Base-by-base conservation (phyloP, 2,797 vertebrate genomes). In the Jordanella pulchra region DNA sequence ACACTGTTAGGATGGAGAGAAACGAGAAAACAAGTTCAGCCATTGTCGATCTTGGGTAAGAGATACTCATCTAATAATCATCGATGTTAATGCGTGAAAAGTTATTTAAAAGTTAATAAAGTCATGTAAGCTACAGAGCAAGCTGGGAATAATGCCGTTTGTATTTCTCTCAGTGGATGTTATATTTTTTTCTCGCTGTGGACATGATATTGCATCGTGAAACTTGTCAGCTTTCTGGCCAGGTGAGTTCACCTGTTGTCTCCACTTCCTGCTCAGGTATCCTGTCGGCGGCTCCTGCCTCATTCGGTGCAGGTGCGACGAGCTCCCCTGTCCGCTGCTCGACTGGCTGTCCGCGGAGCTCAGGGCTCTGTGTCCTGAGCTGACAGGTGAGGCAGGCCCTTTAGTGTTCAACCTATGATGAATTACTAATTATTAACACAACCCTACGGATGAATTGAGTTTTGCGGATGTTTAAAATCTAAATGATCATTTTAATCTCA, bases 271-370 rank as follows among this genome's bases (percentile, higher is more conserved):
- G 71, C 10, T 23, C 81, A 95, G 95, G 77, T 95, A 94, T 80
- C 78, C 73, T 2, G 77, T 77, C 39, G 25, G 78, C 42, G 28
- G 58, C 13, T 65, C 55, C 21, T 95, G 94, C 53, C 67, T 93
- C 1, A 60, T 47, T 0, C 68, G 67, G 61, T 95, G 95, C 76
- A 5, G 10, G 0, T 95, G 95, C 77, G 94, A 94, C 1, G 95
- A 95, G 54, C 91, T 95, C 0, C 95, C 95, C 0, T 93, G 94
- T 60, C 93, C 93, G 0, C 83, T 95, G 72, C 81, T 95, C 72
- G 88, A 80, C 76, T 95, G 94, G 94, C 71, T 95, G 80, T 65
- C 84, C 0, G 44, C 84, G 1, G 82, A 94, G 76, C 83, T 94
- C 35, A 83, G 64, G 76, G 10, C 51, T 4, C 9, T 56, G 44